Conservation (phyloP, 2,888 invertebrate species). For the Metellina segmentata region DNA sequence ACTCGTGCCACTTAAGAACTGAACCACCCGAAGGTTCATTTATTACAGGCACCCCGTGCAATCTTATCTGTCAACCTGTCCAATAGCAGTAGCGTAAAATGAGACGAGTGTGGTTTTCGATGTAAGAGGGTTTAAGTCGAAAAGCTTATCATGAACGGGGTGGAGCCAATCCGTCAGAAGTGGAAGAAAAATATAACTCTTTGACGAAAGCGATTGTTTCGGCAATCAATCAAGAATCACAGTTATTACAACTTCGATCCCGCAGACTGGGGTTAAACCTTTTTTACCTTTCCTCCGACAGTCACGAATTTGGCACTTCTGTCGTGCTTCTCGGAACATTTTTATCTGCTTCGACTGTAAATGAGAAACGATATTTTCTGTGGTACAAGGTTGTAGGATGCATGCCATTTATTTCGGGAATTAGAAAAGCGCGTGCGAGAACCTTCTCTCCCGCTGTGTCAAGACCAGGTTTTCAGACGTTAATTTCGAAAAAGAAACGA, state of each 20-base stretch:
- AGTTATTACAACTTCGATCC: slow-evolving; percentile 32
- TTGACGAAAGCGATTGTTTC: slow-evolving; percentile 37
- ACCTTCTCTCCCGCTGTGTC: no score
- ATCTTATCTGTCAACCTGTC: slow-evolving; percentile 12
- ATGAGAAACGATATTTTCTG: not conserved
- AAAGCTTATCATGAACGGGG: slow-evolving; percentile 16
- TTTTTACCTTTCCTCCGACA: not conserved
- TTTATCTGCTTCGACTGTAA: slow-evolving; percentile 3
- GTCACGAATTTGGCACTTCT: slow-evolving; percentile 19
- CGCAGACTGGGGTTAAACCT: slow-evolving; percentile 7
- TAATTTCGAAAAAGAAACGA: no score
- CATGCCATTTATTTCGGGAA: no score
- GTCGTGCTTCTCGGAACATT: not conserved
- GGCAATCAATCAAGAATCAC: slow-evolving; percentile 26
- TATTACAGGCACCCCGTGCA: not conserved
- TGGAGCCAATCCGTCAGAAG: slow-evolving; percentile 14
- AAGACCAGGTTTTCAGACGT: no score
- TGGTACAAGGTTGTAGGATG: no score
- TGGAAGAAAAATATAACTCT: slow-evolving; percentile 25
- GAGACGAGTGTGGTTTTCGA: not conserved
- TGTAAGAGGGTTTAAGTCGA: slow-evolving; percentile 9
- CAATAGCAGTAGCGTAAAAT: not conserved
- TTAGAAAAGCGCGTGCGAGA: no score
- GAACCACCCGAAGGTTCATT: not conserved
- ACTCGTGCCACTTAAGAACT: no score